Evolutionary conservation across 1,140 invertebrate species (phyloP).

Genomic region (Hyles vespertilio): DNA sequence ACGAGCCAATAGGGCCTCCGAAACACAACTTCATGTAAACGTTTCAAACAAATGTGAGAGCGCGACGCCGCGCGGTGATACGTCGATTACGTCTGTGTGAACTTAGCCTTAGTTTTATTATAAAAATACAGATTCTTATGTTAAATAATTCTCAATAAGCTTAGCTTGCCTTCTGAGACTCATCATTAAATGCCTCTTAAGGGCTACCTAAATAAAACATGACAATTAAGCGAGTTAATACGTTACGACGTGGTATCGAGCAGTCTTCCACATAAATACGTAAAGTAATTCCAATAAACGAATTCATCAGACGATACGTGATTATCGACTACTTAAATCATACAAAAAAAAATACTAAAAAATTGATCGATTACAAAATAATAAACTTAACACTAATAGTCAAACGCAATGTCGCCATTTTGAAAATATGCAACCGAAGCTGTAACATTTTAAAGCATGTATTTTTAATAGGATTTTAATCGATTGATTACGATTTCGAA

Average conservation of each 20-base stretch:
- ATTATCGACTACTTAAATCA: slow-evolving; percentile 35
- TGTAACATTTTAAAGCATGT: too few relatives aligned
- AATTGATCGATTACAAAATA: slow-evolving; percentile 5
- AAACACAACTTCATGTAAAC: slow-evolving; percentile 34
- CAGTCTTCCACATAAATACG: slow-evolving; percentile 67
- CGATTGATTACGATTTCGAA: too few relatives aligned
- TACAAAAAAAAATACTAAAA: slow-evolving; percentile 7
- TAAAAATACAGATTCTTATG: slow-evolving; percentile 73
- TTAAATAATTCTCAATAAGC: slow-evolving; percentile 66
- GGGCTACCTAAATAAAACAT: slow-evolving; percentile 31
- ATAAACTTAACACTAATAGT: slow-evolving; percentile 47
- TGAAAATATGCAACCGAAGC: slow-evolving; percentile 2
- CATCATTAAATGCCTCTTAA: slow-evolving; percentile 57
- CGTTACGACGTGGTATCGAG: slow-evolving; percentile 49
- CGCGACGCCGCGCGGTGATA: slow-evolving; percentile 43
- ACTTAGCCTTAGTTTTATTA: slow-evolving; percentile 62
- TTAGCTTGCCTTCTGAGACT: slow-evolving; percentile 70
- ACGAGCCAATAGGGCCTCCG: slow-evolving; percentile 53
- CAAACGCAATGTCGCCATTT: background rate
- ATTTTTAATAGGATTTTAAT: too few relatives aligned
- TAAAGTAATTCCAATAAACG: slow-evolving; percentile 36
- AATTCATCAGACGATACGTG: slow-evolving; percentile 35
- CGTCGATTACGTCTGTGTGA: slow-evolving; percentile 30
- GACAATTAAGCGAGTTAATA: slow-evolving; percentile 11
- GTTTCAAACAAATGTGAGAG: background rate